A percentile compares a stretch with the other conserved stretches of the same genome.
Conservation (phyloP, 2,113 vertebrate genomes). For the Pristiophorus japonicus region DNA sequence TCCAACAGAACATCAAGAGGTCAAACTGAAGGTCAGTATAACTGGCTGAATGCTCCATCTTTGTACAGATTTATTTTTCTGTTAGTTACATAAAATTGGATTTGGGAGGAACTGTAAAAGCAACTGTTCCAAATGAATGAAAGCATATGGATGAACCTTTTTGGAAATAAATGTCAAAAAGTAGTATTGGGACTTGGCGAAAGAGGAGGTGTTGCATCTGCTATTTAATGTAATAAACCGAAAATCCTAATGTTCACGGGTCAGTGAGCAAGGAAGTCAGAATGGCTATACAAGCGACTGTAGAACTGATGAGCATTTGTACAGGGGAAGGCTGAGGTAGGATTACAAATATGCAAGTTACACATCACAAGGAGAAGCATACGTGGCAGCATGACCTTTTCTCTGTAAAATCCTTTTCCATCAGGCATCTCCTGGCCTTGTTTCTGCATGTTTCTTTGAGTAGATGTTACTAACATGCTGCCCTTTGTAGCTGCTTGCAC, state of each 20-base stretch:
- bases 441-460: conserved; percentile 44
- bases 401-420: background rate
- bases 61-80: conserved; percentile 41
- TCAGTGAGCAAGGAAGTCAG: conserved; percentile 26
- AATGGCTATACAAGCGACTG: background rate
- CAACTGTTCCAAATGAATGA: conserved; percentile 37
- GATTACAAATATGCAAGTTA: conserved; percentile 35
- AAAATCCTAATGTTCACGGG: background rate
- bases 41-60: background rate
- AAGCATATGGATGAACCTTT: conserved; percentile 31
- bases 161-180: background rate
- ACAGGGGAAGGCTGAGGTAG: background rate
- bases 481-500: conserved; percentile 36
- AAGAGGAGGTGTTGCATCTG: conserved; percentile 12
- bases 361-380: background rate
- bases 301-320: background rate
- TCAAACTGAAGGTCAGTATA: conserved; percentile 1
- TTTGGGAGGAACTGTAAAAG: conserved; percentile 38
- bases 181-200: background rate
- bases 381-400: background rate
- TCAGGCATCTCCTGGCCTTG: conserved; percentile 39
- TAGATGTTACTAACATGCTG: conserved; percentile 43
- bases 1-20: conserved; percentile 42
- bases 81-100: conserved; percentile 37
- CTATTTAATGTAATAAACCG: background rate